phyloP scores from a whole-genome alignment of 64 coral and sea anemone genomes.

The Montipora capricornis region DNA sequence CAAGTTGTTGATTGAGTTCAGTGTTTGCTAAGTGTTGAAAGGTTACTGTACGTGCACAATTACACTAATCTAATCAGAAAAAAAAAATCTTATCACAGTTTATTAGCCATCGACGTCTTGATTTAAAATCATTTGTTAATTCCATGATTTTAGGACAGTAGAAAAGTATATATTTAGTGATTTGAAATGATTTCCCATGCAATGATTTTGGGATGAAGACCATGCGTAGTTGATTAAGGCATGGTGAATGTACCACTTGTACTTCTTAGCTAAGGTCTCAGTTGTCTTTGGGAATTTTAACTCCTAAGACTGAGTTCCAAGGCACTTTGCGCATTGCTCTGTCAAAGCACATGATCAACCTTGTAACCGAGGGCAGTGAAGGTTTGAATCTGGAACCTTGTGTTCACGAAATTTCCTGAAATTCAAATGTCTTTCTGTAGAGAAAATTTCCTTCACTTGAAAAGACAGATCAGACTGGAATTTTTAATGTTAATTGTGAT shows the following conservation, averaged over 20 bases:
- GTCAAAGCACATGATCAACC: not conserved
- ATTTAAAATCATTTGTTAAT: not conserved
- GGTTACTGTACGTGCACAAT: not conserved
- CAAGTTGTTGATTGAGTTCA: not conserved
- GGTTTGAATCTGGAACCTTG: too few relatives aligned
- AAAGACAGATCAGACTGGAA: not conserved
- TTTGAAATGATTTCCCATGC: not conserved
- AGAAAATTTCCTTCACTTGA: not conserved
- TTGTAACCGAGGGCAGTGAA: not conserved
- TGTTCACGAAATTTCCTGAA: too few relatives aligned
- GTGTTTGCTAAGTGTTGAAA: not conserved
- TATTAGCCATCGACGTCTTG: not conserved
- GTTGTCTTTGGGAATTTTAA: not conserved
- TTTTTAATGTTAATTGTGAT: not conserved
- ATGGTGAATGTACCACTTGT: slow-evolving; percentile 41
- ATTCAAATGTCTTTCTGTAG: too few relatives aligned
- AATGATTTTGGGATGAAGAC: not conserved
- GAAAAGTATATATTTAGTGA: not conserved
- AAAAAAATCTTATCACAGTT: not conserved
- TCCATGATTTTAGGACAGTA: not conserved
- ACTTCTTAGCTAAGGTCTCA: slow-evolving; percentile 53
- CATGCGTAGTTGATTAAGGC: not conserved
- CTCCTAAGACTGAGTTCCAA: slow-evolving; percentile 35
- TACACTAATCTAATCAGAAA: not conserved
- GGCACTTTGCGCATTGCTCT: not conserved